Evolutionary conservation across 2,797 vertebrate genomes (phyloP), one percentile per base, ranked within the genome.

Genomic region (Mergus octosetaceus): DNA sequence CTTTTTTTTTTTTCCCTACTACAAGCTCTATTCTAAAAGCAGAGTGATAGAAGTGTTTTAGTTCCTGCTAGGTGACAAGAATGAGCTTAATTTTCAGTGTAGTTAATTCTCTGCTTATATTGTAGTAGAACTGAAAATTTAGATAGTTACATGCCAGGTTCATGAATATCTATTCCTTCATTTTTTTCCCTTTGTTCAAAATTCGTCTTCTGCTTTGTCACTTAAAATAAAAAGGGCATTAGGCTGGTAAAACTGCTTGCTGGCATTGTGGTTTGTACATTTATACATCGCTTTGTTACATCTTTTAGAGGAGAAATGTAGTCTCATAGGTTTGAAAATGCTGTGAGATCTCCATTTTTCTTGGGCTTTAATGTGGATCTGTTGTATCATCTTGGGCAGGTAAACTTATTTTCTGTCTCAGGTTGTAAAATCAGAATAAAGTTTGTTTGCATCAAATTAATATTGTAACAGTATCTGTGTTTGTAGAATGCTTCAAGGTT

Each of bases 1-100:
- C 21, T 60, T 43, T 43, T 39, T 0, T 60, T 86, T 45, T 86
- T 14, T 14, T 2, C 2, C 49, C 28, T 24, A 34, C 79, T 77
- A 11, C 34, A 61, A 58, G 6, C 49, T 93, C 27, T 91, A 1
- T n/a, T 80, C 14, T 38, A 79, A 82, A 62, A 94, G 66, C 27
- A 73, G 9, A 91, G 24, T 87, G 74, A 53, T 34, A 64, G 22
- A 17, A 90, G 3, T 91, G 20, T 43, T 73, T 11, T 64, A 8
- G 69, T 92, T 95, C 25, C 68, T 92, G 38, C 85, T 86, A 69
- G 38, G 60, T 94, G 77, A 36, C 28, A 83, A 45, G 92, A 88
- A 65, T 10, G 7, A 27, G 12, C 36, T 79, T 87, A 34, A 41
- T 88, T 88, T 92, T 56, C 24, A 25, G 24, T 45, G 11, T 85